A percentile compares a stretch with the other conserved stretches of the same genome.
Conservation (phyloP, 2,113 vertebrate species). For the Mormyrus iriodes region DNA sequence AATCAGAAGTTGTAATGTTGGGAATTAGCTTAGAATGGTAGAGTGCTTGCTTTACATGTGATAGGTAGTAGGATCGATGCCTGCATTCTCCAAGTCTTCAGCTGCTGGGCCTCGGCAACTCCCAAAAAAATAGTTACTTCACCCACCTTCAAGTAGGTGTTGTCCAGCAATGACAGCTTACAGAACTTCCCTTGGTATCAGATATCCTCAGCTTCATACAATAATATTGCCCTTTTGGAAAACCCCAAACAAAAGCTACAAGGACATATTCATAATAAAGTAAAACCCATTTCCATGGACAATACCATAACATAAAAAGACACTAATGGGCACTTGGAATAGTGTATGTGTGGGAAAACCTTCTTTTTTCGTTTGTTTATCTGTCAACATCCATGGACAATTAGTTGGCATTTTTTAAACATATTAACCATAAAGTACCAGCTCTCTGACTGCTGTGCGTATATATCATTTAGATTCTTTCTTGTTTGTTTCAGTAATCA, state of each 20-base stretch:
- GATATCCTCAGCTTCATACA: neutral
- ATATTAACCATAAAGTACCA: no score
- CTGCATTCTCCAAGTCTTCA: slow-evolving; percentile 40
- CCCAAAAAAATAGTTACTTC: neutral
- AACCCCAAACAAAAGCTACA: neutral
- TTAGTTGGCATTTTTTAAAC: no score
- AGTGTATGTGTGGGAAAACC: neutral
- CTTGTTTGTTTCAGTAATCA: no score
- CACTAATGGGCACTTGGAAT: neutral
- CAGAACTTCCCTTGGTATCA: neutral
- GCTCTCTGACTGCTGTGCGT: no score
- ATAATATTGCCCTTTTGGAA: neutral
- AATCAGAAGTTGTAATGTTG: no score
- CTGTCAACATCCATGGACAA: no score
- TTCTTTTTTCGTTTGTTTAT: neutral
- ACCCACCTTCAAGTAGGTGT: neutral
- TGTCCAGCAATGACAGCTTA: neutral
- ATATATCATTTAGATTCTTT: no score
- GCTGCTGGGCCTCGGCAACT: neutral
- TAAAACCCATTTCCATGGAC: neutral
- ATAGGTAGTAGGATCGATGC: slow-evolving; percentile 51
- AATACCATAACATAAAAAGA: neutral
- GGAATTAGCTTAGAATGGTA: slow-evolving; percentile 62
- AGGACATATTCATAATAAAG: neutral
- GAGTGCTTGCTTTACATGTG: slow-evolving; percentile 59